phyloP scores from a whole-genome alignment of 2,113 vertebrate genomes.

The Herpetotheres cachinnans region DNA sequence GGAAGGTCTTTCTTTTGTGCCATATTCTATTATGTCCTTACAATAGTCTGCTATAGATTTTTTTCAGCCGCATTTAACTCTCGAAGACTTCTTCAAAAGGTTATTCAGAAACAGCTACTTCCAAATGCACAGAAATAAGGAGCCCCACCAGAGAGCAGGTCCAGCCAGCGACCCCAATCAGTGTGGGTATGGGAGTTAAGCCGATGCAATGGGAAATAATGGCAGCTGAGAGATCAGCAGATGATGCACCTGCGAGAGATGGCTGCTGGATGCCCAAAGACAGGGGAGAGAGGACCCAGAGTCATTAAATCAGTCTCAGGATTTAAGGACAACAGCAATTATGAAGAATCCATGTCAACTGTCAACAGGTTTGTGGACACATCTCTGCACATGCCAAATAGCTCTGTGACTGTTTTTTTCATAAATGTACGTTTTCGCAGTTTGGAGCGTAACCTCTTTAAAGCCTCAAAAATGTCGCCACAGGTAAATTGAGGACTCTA shows the following conservation, averaged over 20 bases:
- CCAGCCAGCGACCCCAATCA: fast-evolving
- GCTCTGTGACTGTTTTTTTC: not conserved
- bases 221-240: not conserved
- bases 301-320: not conserved
- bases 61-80: not conserved
- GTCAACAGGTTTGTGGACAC: not conserved
- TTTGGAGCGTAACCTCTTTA: not conserved
- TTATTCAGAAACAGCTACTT: not conserved
- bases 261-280: not conserved
- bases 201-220: fast-evolving
- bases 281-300: not conserved
- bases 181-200: fast-evolving
- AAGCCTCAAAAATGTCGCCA: not conserved
- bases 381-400: not conserved
- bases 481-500: not conserved
- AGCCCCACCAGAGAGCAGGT: not conserved
- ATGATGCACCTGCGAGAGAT: fast-evolving
- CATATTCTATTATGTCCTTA: not conserved
- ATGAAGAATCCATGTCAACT: fast-evolving
- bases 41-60: not conserved
- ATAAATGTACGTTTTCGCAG: not conserved
- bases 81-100: not conserved
- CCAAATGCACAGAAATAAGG: not conserved
- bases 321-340: not conserved
- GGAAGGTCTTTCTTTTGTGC: not conserved